Conservation (phyloP, 2,113 vertebrate species). For the Hyperopisus bebe region DNA sequence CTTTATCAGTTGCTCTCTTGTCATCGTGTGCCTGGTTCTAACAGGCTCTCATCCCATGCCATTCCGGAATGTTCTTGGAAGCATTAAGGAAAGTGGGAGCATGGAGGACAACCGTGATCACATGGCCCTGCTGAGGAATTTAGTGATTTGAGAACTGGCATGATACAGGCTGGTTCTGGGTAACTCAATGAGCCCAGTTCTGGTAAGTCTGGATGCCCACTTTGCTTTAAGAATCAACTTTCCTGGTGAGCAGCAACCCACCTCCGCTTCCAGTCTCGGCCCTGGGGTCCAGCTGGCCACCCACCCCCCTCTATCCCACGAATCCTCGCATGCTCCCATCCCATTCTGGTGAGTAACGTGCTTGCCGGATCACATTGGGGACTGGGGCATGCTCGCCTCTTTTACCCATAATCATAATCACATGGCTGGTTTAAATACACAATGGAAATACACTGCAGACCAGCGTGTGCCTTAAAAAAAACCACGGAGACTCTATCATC, state of each 20-base stretch:
- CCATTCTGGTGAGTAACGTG: background rate
- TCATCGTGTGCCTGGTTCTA: background rate
- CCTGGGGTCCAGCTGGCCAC: background rate
- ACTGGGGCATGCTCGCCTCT: background rate
- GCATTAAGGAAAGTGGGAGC: background rate
- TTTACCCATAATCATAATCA: background rate
- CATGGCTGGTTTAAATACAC: background rate
- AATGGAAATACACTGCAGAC: background rate
- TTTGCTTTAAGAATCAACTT: conserved; percentile 34
- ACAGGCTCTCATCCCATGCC: background rate
- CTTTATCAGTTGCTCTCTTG: background rate
- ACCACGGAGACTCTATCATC: background rate
- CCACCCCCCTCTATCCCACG: background rate
- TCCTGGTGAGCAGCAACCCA: conserved; percentile 38
- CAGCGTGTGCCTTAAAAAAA: background rate
- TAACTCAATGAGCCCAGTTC: background rate
- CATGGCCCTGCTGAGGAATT: background rate
- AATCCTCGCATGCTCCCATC: background rate
- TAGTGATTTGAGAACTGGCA: background rate
- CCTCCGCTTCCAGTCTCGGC: background rate
- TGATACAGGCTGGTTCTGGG: background rate
- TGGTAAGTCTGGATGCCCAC: conserved; percentile 22
- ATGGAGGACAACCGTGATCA: background rate
- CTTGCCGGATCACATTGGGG: background rate
- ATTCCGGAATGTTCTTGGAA: background rate